A percentile compares a stretch with the other conserved stretches of the same genome.
phyloP scores from a whole-genome alignment of 2,888 invertebrate species.

The Aphidius colemani region DNA sequence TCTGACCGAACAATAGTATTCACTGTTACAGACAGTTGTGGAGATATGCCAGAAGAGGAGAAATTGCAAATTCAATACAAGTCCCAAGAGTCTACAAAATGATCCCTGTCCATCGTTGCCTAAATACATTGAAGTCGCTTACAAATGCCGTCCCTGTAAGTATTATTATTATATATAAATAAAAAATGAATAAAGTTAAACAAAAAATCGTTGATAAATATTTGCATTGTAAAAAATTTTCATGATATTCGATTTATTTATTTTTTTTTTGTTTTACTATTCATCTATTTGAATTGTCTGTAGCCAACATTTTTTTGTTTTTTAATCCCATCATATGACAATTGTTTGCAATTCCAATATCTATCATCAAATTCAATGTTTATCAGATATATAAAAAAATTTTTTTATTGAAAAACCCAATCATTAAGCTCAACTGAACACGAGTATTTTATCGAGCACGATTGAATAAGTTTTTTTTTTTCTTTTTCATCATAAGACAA shows the following conservation, averaged over 20 bases:
- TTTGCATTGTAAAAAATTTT: slow-evolving; percentile 10
- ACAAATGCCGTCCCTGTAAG: slow-evolving; percentile 97
- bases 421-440: too few relatives aligned
- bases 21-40: slow-evolving; percentile 91
- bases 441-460: too few relatives aligned
- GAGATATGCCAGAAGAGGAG: slow-evolving; percentile 92
- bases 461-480: too few relatives aligned
- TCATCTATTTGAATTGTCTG: too few relatives aligned
- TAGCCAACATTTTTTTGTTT: too few relatives aligned
- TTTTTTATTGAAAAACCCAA: too few relatives aligned
- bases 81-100: slow-evolving; percentile 83
- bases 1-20: slow-evolving; percentile 67
- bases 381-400: too few relatives aligned
- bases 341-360: too few relatives aligned
- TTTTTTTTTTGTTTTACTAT: too few relatives aligned
- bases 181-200: neutral
- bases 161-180: slow-evolving; percentile 47
- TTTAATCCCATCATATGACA: too few relatives aligned
- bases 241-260: neutral
- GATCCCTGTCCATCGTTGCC: slow-evolving; percentile 92
- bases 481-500: too few relatives aligned
- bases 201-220: slow-evolving; percentile 8
- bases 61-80: slow-evolving; percentile 88
- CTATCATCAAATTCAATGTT: too few relatives aligned
- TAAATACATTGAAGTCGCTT: slow-evolving; percentile 94